Evolutionary conservation across 2,797 vertebrate species (phyloP).

Genomic region (Labeo calbasu): DNA sequence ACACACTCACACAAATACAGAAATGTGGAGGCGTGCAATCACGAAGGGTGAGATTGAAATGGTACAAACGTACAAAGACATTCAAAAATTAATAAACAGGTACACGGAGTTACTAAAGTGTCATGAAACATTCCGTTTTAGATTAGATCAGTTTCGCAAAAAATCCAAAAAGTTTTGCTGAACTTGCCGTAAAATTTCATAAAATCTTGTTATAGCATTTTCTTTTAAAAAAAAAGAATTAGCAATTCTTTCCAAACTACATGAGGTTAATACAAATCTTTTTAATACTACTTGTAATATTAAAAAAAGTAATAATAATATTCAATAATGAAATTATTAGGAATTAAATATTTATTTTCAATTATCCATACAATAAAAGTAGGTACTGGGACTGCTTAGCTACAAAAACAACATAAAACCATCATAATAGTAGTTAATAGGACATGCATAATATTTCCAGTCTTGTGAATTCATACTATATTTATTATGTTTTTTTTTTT

Average conservation of each 20-base stretch:
- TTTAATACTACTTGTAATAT: no score
- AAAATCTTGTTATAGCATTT: no score
- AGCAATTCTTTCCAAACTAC: no score
- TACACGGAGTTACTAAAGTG: conserved; percentile 16
- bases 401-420: not conserved
- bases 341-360: not conserved
- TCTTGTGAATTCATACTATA: not conserved
- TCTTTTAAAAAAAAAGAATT: no score
- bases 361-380: not conserved
- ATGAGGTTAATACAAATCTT: no score
- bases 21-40: conserved; percentile 18
- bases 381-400: not conserved
- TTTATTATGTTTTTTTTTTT: not conserved
- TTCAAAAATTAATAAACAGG: conserved; percentile 21
- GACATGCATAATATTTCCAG: not conserved
- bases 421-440: not conserved
- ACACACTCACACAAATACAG: conserved; percentile 39
- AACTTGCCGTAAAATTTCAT: not conserved
- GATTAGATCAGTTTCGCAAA: not conserved
- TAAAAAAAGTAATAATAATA: not conserved
- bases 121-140: not conserved
- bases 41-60: conserved; percentile 25
- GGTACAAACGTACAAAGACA: conserved; percentile 31
- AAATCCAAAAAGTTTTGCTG: not conserved
- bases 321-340: not conserved